Evolutionary conservation across 2,113 vertebrate species (phyloP), one percentile per base, ranked within the genome.

Genomic region (Takifugu flavidus): DNA sequence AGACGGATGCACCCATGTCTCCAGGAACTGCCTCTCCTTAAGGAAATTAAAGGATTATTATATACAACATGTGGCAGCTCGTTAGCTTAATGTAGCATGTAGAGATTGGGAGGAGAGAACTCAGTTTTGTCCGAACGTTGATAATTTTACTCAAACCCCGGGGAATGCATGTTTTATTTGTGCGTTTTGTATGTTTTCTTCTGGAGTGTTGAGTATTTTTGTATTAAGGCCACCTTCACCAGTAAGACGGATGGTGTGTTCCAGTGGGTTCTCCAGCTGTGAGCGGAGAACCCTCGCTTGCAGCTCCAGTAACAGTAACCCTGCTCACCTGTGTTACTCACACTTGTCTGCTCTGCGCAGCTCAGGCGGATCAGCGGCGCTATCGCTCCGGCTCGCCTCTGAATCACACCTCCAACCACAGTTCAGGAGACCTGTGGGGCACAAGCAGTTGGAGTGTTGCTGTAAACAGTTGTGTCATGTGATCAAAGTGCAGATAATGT

Each of bases 261-360:
- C n/a, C 13, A 14, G 45, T 47, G 45, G 6, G 45, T 46, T 13
- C 45, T 47, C 13, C 45, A n/a, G 13, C 13, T 47, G 45, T 47
- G 45, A 15, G 45, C 13, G 0, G 13, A n/a, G n/a, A 14, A 56
- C 62, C 71, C 65, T 61, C 57, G 52, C 74, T 79, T 72, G 65
- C 53, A 78, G 79, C 78, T 77, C 77, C 70, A 79, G 44, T 72
- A 74, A 78, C 39, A 5, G 53, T 56, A 45, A 49, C 28, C 25
- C 54, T 43, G 60, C 74, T 67, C 50, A 78, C 69, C 74, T 75
- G 60, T 65, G 67, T 77, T 74, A 68, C 59, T 80, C 56, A 75
- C 44, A 70, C 67, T 49, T 61, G 42, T 74, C 58, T 73, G 65
- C 54, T 63, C 59, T 42, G 52, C 43, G 34, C 44, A 13, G 57